These are phyloP conservation scores for Magallana nippona DNA, from an alignment of 2,888 invertebrate genomes.

Conservation along the genomic window DNA sequence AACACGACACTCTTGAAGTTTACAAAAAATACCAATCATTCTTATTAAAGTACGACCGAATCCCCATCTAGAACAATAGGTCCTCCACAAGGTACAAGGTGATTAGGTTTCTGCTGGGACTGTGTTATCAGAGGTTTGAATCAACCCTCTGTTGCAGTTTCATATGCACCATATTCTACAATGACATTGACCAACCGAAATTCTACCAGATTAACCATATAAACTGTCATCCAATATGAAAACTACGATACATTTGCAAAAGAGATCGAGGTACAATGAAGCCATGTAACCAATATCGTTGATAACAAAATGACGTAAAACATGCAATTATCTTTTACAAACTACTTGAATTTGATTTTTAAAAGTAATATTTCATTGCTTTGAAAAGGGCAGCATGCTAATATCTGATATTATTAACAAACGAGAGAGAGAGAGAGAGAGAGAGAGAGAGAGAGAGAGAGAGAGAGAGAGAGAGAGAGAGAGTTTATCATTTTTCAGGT, in stretches of 20 bases:
- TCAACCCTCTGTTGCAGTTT: constrained; percentile 12
- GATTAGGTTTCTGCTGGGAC: not conserved
- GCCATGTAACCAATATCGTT: not conserved
- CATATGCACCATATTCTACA: not conserved
- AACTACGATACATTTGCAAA: not conserved
- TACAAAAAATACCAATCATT: not conserved
- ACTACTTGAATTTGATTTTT: too few species aligned
- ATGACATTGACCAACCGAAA: not conserved
- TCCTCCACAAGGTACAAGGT: not conserved
- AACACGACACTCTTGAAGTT: not conserved
- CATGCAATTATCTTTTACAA: too few species aligned
- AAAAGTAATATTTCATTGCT: too few species aligned
- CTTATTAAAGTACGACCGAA: not conserved
- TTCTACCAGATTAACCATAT: not conserved
- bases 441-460: too few species aligned
- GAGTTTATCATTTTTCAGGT: too few species aligned
- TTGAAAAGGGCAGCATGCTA: too few species aligned
- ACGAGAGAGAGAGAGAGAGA: too few species aligned
- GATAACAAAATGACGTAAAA: too few species aligned
- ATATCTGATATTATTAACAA: too few species aligned
- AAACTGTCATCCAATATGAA: not conserved
- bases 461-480: too few species aligned
- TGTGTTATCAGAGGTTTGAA: not conserved
- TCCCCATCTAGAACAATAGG: not conserved
- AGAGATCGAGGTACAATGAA: not conserved